Evolutionary conservation across 2,113 vertebrate genomes (phyloP), one percentile per base, ranked within the genome.

Genomic region (Callospermophilus lateralis): DNA sequence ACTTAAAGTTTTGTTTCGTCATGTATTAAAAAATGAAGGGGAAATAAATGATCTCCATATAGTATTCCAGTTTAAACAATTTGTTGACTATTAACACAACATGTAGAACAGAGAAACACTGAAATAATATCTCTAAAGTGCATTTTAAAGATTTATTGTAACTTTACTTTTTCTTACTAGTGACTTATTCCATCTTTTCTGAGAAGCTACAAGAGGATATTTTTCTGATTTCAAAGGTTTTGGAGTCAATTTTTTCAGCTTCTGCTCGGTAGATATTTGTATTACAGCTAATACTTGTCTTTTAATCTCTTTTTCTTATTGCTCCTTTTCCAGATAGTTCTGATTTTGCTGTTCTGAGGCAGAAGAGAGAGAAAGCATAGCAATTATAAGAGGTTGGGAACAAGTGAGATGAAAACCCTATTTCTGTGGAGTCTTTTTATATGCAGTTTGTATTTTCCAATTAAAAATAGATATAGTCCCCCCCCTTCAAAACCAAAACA

Each of bases 401-500:
- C 4, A 65, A 87, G 6, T 51, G 30, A 67, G 30, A 84, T 90
- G 61, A 95, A 94, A 95, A 78, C 22, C 3, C 3, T 65, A 39
- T 42, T 67, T 90, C 90, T 70, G 74, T 83, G 77, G 61, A 90
- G 70, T 73, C 68, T 67, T 89, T 92, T 94, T 87, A 37, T 20
- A 6, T 68, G 76, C 4, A 65, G 73, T 42, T 90, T 86, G 1
- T 39, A 53, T 24, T 81, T 93, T 96, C 45, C 87, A 89, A 84
- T 76, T 63, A 72, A 74, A 88, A 88, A 73, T 42, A 45, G 37
- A 79, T 17, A 79, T 5, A 2, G 17, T 83, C 48, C 3, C 6
- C 11, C 11, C 26, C 79, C 70, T 76, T 51, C 39, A 92, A 93
- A 94, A 87, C 45, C 32, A 79, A 79, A 53, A 51, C 48, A 55